Evolutionary conservation across 2,113 vertebrate species (phyloP).

Genomic region (Ahaetulla prasina): DNA sequence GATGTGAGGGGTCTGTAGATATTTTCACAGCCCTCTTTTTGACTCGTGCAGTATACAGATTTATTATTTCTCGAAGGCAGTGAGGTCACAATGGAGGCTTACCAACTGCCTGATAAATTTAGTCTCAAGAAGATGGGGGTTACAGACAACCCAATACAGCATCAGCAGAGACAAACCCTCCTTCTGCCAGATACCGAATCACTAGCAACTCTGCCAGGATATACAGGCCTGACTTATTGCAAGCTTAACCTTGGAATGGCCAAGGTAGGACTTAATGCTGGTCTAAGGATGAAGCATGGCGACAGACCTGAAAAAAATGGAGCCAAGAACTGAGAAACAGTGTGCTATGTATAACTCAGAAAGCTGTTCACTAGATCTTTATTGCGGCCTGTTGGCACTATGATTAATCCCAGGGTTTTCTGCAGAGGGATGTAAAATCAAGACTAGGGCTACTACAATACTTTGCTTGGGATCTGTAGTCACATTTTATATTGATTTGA

Average conservation of each 20-base stretch:
- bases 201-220: background rate
- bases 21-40: no score
- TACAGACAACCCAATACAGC: background rate
- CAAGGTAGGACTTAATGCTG: background rate
- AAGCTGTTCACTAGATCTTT: background rate
- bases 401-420: background rate
- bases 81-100: background rate
- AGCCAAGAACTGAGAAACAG: background rate
- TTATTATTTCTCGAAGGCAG: background rate
- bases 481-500: background rate
- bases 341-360: background rate
- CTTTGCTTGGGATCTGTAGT: background rate
- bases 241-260: background rate
- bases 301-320: background rate
- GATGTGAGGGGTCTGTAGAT: no score
- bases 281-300: background rate
- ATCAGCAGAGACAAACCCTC: background rate
- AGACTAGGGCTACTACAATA: background rate
- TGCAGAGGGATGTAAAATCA: background rate
- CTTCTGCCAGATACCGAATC: background rate
- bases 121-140: background rate
- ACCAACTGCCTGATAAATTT: background rate
- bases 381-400: background rate
- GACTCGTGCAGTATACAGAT: no score
- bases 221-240: background rate